Conservation (phyloP, 1,140 invertebrate genomes). For the Melitaea cinxia region DNA sequence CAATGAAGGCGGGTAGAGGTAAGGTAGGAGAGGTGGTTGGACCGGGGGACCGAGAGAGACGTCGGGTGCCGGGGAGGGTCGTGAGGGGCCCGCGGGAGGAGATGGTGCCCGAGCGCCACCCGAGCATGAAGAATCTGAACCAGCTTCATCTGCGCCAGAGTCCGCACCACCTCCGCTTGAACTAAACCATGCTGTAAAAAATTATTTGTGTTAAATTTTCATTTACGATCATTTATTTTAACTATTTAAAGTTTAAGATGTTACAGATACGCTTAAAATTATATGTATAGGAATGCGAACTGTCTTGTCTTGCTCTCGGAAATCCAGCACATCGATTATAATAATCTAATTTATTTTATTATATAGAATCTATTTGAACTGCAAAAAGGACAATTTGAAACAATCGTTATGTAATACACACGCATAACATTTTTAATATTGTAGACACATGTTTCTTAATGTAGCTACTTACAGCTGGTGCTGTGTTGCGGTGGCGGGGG, state of each 20-base stretch:
- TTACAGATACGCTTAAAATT: no score
- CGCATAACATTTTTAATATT: no score
- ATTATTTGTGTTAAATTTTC: conserved; percentile 29
- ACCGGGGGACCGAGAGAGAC: conserved; percentile 94
- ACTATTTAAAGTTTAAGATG: no score
- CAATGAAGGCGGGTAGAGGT: conserved; percentile 93
- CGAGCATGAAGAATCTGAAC: conserved; percentile 86
- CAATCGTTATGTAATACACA: no score
- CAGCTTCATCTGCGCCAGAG: conserved; percentile 83
- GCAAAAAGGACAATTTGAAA: no score
- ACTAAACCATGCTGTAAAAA: conserved; percentile 82
- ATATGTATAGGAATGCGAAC: no score
- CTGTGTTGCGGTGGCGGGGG: conserved; percentile 80
- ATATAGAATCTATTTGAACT: no score
- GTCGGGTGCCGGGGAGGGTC: conserved; percentile 90
- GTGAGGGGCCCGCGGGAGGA: conserved; percentile 82
- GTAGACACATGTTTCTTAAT: no score
- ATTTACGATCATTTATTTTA: no score
- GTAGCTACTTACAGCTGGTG: conserved; percentile 71
- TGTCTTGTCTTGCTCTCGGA: no score
- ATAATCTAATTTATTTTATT: no score
- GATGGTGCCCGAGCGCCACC: conserved; percentile 83
- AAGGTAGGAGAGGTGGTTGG: conserved; percentile 92
- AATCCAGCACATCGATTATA: no score
- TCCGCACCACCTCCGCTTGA: conserved; percentile 77